These are phyloP conservation scores for Lordiphosa andalusiaca DNA, from an alignment of 2,888 invertebrate genomes.

Conservation along the genomic window DNA sequence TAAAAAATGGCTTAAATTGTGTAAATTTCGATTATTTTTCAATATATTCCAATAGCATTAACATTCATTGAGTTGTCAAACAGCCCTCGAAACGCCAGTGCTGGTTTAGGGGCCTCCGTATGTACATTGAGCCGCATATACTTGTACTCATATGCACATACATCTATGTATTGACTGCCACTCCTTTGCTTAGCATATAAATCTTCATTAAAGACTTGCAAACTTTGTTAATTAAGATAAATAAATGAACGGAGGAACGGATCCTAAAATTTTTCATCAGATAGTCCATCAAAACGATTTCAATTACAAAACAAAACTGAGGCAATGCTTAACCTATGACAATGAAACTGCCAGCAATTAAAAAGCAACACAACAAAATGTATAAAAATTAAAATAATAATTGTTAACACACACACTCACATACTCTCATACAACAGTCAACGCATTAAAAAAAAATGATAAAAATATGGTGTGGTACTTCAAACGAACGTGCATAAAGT, in stretches of 20 bases:
- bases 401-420: constrained; percentile 26
- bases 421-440: constrained; percentile 30
- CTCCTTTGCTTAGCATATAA: too few relatives aligned
- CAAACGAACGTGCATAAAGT: constrained; percentile 29
- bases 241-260: neutral
- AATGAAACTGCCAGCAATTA: constrained; percentile 53
- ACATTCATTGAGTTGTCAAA: neutral
- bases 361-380: constrained; percentile 20
- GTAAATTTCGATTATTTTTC: too few relatives aligned
- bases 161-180: too few relatives aligned
- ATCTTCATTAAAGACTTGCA: too few relatives aligned
- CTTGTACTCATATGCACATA: too few relatives aligned
- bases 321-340: constrained; percentile 49
- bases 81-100: neutral
- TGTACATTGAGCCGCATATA: too few relatives aligned
- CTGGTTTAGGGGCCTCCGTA: neutral
- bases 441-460: constrained; percentile 28
- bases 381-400: constrained; percentile 46
- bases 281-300: constrained; percentile 16
- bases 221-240: neutral
- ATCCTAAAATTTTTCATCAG: neutral
- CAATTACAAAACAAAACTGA: constrained; percentile 34
- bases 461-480: constrained; percentile 19
- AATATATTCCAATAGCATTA: too few relatives aligned
- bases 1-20: too few relatives aligned